Conservation (phyloP, 2,113 vertebrate genomes). For the Leucosticte australis region DNA sequence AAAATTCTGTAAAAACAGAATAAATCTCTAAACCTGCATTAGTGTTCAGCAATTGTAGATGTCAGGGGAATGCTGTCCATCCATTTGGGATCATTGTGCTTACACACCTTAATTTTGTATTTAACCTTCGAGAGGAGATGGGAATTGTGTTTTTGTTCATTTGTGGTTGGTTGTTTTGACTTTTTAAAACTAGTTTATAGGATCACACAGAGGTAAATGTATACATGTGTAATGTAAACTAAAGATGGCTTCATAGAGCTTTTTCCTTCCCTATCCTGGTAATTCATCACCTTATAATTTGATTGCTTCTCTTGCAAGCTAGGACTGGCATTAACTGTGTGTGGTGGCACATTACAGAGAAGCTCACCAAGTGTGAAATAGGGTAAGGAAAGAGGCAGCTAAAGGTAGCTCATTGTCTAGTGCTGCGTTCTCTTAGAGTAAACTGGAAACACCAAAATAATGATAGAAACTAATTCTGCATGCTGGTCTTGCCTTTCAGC, state of each 20-base stretch:
- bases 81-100: neutral
- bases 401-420: conserved; percentile 14
- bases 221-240: neutral
- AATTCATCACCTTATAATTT: neutral
- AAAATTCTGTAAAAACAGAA: neutral
- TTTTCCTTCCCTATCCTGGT: neutral
- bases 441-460: neutral
- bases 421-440: neutral
- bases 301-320: neutral
- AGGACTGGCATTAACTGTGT: neutral
- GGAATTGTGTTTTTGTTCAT: neutral
- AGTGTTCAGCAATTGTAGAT: neutral
- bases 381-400: conserved; percentile 3
- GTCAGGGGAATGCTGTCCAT: neutral
- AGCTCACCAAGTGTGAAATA: conserved; percentile 19
- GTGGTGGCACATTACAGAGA: neutral
- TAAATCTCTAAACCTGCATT: neutral
- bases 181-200: neutral
- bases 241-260: neutral
- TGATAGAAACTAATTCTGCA: neutral
- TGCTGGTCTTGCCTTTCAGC: neutral
- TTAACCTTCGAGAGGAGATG: neutral
- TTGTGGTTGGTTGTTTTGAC: neutral
- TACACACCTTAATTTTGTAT: neutral
- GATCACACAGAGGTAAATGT: neutral